phyloP scores from a whole-genome alignment of 37 sponge, comb jelly and placozoan species.

The Ianthella basta region DNA sequence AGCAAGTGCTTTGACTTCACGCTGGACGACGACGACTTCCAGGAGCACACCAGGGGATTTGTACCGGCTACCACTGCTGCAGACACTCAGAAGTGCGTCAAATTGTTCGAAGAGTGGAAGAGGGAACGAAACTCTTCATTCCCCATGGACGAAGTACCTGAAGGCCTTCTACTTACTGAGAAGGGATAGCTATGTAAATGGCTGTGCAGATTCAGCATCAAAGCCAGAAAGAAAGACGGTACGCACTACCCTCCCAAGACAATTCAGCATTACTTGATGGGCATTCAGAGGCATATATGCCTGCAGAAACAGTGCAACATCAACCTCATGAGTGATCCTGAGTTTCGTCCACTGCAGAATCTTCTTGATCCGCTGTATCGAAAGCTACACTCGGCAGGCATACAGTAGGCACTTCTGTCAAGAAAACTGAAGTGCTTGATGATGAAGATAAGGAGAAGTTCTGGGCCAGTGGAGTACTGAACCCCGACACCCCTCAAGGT shows the following conservation, averaged over 20 bases:
- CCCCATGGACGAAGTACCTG: background rate
- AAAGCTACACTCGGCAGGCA: background rate
- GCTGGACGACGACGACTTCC: background rate
- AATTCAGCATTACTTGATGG: background rate
- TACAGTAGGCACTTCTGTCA: no score
- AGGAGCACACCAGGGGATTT: background rate
- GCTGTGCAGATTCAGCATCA: constrained; percentile 4
- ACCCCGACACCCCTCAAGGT: background rate
- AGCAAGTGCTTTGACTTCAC: background rate
- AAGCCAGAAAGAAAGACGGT: constrained; percentile 34
- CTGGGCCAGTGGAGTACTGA: constrained; percentile 8
- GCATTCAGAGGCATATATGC: constrained; percentile 23
- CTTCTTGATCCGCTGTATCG: background rate
- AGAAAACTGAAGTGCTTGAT: background rate
- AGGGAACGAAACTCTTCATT: background rate
- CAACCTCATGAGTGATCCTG: background rate
- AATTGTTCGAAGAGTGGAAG: background rate
- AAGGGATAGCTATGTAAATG: constrained; percentile 2
- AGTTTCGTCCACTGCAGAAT: constrained; percentile 5
- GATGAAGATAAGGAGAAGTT: background rate
- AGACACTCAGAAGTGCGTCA: background rate
- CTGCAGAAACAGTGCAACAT: background rate
- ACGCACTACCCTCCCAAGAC: constrained; percentile 13
- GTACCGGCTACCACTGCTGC: background rate
- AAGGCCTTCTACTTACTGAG: background rate